Conservation (phyloP, 2,113 vertebrate species). For the Pomatorhinus ruficollis region DNA sequence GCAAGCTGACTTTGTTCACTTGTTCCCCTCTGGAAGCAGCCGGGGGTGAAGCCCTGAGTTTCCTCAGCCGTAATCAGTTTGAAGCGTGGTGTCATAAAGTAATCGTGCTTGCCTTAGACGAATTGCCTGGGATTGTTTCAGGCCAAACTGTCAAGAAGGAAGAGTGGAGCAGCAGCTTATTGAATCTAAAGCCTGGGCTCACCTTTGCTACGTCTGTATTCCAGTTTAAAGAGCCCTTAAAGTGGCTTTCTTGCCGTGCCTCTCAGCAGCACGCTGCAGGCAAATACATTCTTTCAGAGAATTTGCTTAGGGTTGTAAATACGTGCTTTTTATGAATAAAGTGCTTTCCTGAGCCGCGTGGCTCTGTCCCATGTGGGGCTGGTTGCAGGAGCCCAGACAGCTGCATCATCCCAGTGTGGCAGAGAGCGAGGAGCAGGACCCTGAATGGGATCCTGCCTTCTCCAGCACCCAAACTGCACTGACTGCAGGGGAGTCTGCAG, state of each 20-base stretch:
- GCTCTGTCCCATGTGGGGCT: neutral
- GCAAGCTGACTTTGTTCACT: neutral
- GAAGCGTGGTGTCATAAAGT: neutral
- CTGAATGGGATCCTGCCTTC: neutral
- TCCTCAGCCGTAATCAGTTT: neutral
- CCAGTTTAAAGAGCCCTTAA: neutral
- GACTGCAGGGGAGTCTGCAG: neutral
- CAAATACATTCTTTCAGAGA: neutral
- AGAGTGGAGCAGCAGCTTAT: neutral
- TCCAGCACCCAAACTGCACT: neutral
- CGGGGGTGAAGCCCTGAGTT: neutral
- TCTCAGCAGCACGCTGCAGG: neutral
- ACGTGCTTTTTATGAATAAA: neutral
- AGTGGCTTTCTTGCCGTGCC: neutral
- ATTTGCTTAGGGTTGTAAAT: neutral
- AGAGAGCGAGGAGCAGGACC: fast-evolving
- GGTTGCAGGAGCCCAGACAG: neutral
- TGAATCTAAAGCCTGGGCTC: neutral
- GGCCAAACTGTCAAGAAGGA: neutral
- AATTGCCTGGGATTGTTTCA: slow-evolving; percentile 2
- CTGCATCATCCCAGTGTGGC: fast-evolving
- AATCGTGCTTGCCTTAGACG: neutral
- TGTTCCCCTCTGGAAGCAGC: neutral
- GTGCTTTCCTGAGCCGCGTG: fast-evolving
- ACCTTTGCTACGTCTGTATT: neutral